Evolutionary conservation across 2,113 vertebrate species (phyloP).

Genomic region (Leptobrachium leishanense): DNA sequence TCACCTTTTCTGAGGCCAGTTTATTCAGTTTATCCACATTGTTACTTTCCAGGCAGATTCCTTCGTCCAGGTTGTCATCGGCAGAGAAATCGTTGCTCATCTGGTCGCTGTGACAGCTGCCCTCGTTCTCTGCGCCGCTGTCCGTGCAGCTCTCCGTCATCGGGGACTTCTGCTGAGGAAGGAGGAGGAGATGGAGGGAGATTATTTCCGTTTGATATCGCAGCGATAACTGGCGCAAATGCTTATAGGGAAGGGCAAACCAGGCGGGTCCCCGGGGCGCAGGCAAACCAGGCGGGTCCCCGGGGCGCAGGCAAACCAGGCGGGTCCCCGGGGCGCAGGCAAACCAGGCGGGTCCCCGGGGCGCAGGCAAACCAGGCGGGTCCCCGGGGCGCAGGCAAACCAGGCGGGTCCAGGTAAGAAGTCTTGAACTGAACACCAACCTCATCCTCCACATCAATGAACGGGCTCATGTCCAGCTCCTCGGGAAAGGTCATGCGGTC

Average conservation of each 20-base stretch:
- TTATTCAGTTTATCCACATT: conserved; percentile 86
- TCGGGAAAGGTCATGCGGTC: conserved; percentile 98
- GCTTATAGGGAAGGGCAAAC: too few relatives aligned
- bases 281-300: too few relatives aligned
- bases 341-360: too few relatives aligned
- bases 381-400: too few relatives aligned
- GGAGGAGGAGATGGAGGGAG: neutral
- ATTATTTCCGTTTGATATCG: too few relatives aligned
- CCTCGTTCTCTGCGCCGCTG: conserved; percentile 98
- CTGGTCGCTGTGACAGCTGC: conserved; percentile 98
- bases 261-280: too few relatives aligned
- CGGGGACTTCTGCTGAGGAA: conserved; percentile 83
- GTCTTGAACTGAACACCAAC: conserved; percentile 62
- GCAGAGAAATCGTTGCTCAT: conserved; percentile 98
- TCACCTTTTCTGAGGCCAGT: conserved; percentile 82
- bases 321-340: too few relatives aligned
- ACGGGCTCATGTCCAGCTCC: conserved; percentile 95
- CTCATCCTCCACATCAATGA: conserved; percentile 97
- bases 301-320: too few relatives aligned
- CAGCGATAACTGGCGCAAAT: too few relatives aligned
- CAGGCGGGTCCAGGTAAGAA: too few relatives aligned
- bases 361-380: too few relatives aligned
- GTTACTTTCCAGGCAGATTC: conserved; percentile 92
- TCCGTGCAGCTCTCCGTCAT: conserved; percentile 98
- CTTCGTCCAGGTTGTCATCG: conserved; percentile 94